Conservation (phyloP, 2,113 vertebrate species). For the Urocynchramus pylzowi region DNA sequence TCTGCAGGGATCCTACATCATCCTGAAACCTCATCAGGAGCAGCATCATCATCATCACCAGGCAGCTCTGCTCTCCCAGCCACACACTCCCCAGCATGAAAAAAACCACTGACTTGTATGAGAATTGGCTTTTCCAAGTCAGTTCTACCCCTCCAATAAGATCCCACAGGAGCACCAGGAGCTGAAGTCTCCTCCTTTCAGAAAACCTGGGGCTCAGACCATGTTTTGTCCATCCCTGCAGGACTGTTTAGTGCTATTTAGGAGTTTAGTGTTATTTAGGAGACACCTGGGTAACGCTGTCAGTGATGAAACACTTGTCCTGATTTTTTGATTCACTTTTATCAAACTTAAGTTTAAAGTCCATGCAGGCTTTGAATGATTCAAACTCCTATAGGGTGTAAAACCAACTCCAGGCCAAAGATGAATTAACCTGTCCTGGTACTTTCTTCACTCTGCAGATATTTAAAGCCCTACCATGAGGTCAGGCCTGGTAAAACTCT, state of each 20-base stretch:
- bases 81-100: background rate
- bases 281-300: background rate
- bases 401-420: background rate
- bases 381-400: background rate
- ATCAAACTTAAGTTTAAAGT: background rate
- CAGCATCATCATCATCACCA: background rate
- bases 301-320: background rate
- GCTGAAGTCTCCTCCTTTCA: background rate
- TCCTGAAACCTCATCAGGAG: background rate
- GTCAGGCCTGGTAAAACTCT: background rate
- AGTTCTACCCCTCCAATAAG: background rate
- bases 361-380: background rate
- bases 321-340: background rate
- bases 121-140: background rate
- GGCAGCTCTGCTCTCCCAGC: background rate
- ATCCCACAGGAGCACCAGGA: background rate
- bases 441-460: background rate
- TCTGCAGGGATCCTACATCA: background rate
- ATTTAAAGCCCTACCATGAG: background rate
- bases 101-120: rapidly evolving
- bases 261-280: background rate
- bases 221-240: background rate
- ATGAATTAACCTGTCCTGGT: background rate
- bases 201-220: background rate
- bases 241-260: background rate